Evolutionary conservation across 2,888 invertebrate genomes (phyloP).

Genomic region (Rosalia funebris): DNA sequence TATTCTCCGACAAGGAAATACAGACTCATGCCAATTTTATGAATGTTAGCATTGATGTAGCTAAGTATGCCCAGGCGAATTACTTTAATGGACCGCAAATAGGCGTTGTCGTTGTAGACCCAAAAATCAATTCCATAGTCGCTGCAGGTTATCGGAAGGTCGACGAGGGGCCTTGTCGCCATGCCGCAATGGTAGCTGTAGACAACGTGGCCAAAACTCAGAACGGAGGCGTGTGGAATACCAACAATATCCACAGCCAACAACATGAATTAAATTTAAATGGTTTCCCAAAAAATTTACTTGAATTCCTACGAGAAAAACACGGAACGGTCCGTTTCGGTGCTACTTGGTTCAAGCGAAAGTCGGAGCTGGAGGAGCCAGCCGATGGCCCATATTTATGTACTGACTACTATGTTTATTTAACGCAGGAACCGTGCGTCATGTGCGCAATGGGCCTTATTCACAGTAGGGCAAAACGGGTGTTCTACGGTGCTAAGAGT

Average conservation of each 20-base stretch:
- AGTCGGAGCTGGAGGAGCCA: slow-evolving; percentile 57
- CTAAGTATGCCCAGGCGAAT: slow-evolving; percentile 53
- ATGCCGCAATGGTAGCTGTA: slow-evolving; percentile 85
- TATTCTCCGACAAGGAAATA: slow-evolving; percentile 70
- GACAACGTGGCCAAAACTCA: slow-evolving; percentile 87
- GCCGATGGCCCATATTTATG: slow-evolving; percentile 80
- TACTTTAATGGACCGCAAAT: slow-evolving; percentile 46
- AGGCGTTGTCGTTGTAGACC: slow-evolving; percentile 80
- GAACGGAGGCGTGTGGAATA: slow-evolving; percentile 78
- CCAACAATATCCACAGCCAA: neutral
- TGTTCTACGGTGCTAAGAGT: slow-evolving; percentile 77
- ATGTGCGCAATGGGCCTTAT: slow-evolving; percentile 97
- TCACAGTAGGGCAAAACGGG: slow-evolving; percentile 85
- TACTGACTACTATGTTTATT: slow-evolving; percentile 87
- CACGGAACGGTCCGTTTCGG: slow-evolving; percentile 58
- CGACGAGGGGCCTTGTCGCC: slow-evolving; percentile 77
- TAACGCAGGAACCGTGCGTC: slow-evolving; percentile 87
- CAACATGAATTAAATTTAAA: slow-evolving; percentile 40
- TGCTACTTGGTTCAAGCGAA: slow-evolving; percentile 61
- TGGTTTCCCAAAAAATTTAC: slow-evolving; percentile 64
- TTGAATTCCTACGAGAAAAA: slow-evolving; percentile 32
- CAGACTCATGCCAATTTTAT: slow-evolving; percentile 70
- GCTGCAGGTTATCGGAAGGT: slow-evolving; percentile 73
- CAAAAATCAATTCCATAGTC: slow-evolving; percentile 71
- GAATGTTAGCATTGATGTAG: slow-evolving; percentile 68